phyloP scores from a whole-genome alignment of 2,888 invertebrate genomes.

The Drosophila putrida region DNA sequence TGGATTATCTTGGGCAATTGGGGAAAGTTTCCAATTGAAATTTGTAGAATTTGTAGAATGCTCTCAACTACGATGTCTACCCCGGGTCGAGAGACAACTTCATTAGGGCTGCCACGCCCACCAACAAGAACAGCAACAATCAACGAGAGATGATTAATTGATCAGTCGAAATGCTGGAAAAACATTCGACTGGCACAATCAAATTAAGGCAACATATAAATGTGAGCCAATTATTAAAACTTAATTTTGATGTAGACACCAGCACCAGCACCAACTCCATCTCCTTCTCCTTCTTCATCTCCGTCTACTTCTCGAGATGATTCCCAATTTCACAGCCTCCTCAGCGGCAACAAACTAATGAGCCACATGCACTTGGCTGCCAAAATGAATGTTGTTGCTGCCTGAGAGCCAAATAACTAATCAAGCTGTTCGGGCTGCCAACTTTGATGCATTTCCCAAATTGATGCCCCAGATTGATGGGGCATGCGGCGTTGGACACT shows the following conservation, averaged over 20 bases:
- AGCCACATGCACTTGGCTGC: constrained; percentile 72
- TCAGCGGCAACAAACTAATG: constrained; percentile 70
- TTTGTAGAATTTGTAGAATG: constrained; percentile 20
- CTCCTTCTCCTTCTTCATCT: not conserved
- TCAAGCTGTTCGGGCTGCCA: constrained; percentile 77
- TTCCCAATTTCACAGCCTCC: constrained; percentile 72
- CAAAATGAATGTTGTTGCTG: constrained; percentile 49
- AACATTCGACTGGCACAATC: constrained; percentile 67
- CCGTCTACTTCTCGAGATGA: constrained; percentile 39
- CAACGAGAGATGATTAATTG: constrained; percentile 74
- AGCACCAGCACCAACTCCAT: constrained; percentile 9
- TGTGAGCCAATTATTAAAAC: constrained; percentile 78
- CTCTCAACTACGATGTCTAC: not conserved
- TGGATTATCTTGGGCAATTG: constrained; percentile 29
- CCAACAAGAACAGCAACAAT: constrained; percentile 45
- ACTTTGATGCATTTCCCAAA: constrained; percentile 77
- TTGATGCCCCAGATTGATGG: constrained; percentile 78
- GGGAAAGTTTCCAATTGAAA: constrained; percentile 54
- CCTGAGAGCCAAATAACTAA: constrained; percentile 62
- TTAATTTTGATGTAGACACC: constrained; percentile 72
- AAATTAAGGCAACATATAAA: constrained; percentile 76
- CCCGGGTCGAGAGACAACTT: constrained; percentile 43
- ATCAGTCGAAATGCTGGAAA: constrained; percentile 46
- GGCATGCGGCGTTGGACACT: constrained; percentile 53
- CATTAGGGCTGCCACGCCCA: constrained; percentile 70